These are phyloP conservation scores for Ctenosaura bakeri DNA, from an alignment of 2,797 vertebrate genomes.

Conservation along the genomic window DNA sequence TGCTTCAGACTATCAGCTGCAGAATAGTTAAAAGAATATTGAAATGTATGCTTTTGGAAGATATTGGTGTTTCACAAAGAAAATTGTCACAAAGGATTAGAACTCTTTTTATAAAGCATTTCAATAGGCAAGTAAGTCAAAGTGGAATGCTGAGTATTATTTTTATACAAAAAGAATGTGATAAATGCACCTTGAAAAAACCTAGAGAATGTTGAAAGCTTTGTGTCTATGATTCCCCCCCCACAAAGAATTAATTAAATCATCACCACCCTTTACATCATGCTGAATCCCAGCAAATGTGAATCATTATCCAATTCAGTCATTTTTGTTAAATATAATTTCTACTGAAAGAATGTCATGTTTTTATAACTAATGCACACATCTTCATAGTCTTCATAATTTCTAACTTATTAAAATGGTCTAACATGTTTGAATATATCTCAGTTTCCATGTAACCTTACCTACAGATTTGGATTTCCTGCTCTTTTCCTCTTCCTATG, in stretches of 20 bases:
- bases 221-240: conserved; percentile 28
- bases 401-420: background rate
- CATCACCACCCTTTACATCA: background rate
- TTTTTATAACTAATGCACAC: background rate
- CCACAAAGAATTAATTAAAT: conserved; percentile 8
- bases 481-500: background rate
- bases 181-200: background rate
- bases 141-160: conserved; percentile 1
- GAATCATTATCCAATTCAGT: background rate
- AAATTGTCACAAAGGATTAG: conserved; percentile 26
- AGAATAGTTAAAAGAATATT: conserved; percentile 26
- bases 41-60: background rate
- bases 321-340: conserved; percentile 1
- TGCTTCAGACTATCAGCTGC: conserved; percentile 34
- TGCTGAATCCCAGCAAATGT: background rate
- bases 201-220: background rate
- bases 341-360: background rate
- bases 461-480: background rate
- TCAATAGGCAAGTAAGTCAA: background rate
- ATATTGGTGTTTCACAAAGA: conserved; percentile 18
- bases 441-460: background rate
- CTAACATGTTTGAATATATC: background rate
- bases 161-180: conserved; percentile 12
- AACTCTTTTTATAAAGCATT: background rate
- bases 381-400: background rate